A percentile compares a stretch with the other conserved stretches of the same genome.
These are phyloP conservation scores for Aphelenchoides fujianensis DNA, from an alignment of 1,140 invertebrate species.

Conservation along the genomic window DNA sequence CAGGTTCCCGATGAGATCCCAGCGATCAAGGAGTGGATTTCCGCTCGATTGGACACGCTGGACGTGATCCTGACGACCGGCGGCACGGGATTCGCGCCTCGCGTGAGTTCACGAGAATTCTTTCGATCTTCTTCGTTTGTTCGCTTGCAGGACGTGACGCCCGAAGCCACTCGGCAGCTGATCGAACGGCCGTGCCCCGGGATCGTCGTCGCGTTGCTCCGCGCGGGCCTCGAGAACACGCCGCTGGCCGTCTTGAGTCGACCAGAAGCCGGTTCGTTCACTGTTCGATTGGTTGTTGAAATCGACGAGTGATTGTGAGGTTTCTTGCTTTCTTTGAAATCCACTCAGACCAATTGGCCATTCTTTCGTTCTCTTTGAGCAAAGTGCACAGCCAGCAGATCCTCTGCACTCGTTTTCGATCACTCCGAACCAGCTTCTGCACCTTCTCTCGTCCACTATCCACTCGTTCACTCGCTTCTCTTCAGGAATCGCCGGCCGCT, in stretches of 20 bases:
- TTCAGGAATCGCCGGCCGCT: slow-evolving; percentile 31
- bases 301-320: too few relatives aligned
- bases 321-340: too few relatives aligned
- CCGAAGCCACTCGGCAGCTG: slow-evolving; percentile 41
- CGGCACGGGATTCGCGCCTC: slow-evolving; percentile 20
- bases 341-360: too few relatives aligned
- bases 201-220: slow-evolving; percentile 28
- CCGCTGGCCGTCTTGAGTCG: slow-evolving; percentile 25
- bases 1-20: slow-evolving; percentile 2
- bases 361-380: too few relatives aligned
- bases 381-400: too few relatives aligned
- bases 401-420: too few relatives aligned
- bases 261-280: slow-evolving; percentile 22
- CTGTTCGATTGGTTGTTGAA: too few relatives aligned
- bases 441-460: too few relatives aligned
- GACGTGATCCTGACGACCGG: slow-evolving; percentile 25
- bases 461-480: too few relatives aligned
- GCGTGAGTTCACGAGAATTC: too few relatives aligned
- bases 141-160: slow-evolving; percentile 49
- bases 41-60: not conserved
- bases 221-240: slow-evolving; percentile 13
- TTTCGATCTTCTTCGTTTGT: too few relatives aligned
- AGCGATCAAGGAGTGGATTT: not conserved
- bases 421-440: too few relatives aligned
- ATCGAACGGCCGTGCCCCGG: slow-evolving; percentile 38